phyloP scores from a whole-genome alignment of 2,797 vertebrate species.

The Peromyscus aztecus region DNA sequence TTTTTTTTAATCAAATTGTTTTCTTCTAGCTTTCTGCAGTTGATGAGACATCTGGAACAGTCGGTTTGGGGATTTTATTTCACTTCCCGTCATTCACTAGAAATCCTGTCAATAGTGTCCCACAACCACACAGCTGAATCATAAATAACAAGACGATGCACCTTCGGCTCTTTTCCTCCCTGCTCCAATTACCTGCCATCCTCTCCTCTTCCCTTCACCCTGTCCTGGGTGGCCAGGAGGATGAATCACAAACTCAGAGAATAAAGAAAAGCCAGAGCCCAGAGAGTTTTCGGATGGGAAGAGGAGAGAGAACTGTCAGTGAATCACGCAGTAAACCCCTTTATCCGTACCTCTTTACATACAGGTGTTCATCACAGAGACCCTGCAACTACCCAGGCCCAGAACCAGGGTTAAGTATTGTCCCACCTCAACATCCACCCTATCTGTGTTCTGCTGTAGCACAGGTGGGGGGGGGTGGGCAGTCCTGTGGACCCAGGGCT shows the following conservation, averaged over 20 bases:
- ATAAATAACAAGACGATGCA: not conserved
- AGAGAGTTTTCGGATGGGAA: slow-evolving; percentile 46
- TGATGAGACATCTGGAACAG: not conserved
- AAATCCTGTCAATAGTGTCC: not conserved
- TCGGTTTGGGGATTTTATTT: not conserved
- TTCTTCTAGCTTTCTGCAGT: not conserved
- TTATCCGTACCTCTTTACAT: not conserved
- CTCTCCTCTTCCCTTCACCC: not conserved
- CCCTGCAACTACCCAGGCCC: not conserved
- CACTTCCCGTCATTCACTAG: not conserved
- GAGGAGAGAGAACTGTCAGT: slow-evolving; percentile 5
- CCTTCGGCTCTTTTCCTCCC: not conserved
- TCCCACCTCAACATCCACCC: not conserved
- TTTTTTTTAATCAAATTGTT: not conserved
- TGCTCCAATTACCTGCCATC: slow-evolving; percentile 10
- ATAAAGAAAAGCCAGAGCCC: slow-evolving; percentile 43
- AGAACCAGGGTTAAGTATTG: not conserved
- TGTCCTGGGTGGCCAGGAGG: not conserved
- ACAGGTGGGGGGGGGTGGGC: fast-evolving
- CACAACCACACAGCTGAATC: not conserved
- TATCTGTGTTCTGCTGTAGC: not conserved
- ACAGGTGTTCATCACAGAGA: not conserved
- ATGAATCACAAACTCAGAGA: slow-evolving; percentile 41
- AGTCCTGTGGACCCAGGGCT: not conserved
- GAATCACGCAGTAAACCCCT: not conserved